A percentile compares a stretch with the other conserved stretches of the same genome.
Conservation (phyloP, 2,888 invertebrate genomes). For the Empis livida region DNA sequence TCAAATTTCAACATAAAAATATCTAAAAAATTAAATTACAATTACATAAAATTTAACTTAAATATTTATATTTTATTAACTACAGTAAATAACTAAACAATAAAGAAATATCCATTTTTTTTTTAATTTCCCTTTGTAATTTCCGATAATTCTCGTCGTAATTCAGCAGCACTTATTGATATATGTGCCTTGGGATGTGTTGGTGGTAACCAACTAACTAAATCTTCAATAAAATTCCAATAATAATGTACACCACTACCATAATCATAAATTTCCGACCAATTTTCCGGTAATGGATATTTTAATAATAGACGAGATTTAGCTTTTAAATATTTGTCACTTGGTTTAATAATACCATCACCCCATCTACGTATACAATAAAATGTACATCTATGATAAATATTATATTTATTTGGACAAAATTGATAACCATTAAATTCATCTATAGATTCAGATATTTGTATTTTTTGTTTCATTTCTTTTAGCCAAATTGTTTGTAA, state of each 20-base stretch:
- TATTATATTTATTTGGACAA: conserved; percentile 93
- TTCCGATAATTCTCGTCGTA: conserved; percentile 45
- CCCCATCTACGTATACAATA: conserved; percentile 87
- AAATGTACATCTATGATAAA: conserved; percentile 81
- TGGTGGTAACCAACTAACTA: conserved; percentile 93
- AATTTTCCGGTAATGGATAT: conserved; percentile 82
- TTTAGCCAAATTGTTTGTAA: too few species aligned
- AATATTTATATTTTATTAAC: too few species aligned
- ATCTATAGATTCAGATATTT: too few species aligned
- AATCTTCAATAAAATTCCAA: conserved; percentile 84
- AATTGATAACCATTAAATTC: conserved; percentile 46
- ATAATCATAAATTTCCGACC: conserved; percentile 90
- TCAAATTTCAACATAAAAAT: too few species aligned
- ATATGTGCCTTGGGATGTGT: conserved; percentile 73
- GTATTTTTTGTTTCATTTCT: too few species aligned
- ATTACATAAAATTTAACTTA: too few species aligned
- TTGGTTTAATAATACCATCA: conserved; percentile 55
- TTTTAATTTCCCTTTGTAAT: too few species aligned
- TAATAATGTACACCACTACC: conserved; percentile 86
- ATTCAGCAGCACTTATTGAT: conserved; percentile 67
- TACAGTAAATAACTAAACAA: too few species aligned
- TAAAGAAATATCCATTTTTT: too few species aligned
- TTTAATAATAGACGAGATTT: conserved; percentile 58
- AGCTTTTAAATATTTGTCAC: conserved; percentile 61
- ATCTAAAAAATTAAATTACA: too few species aligned